A percentile compares a stretch with the other conserved stretches of the same genome.
phyloP scores from a whole-genome alignment of 2,888 invertebrate genomes.

The Dryococelus australis region DNA sequence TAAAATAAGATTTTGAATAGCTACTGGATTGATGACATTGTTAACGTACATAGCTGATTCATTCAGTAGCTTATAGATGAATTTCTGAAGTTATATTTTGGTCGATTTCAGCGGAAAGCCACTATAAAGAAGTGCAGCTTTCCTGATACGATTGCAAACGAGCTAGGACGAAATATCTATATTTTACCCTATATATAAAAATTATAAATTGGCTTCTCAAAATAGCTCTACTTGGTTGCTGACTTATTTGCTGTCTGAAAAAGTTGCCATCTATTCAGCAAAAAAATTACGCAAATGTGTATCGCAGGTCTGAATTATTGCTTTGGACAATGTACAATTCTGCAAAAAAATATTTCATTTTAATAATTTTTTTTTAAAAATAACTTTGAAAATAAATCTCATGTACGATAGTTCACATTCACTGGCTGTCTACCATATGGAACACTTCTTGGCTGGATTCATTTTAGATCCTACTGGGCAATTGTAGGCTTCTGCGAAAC shows the following conservation, averaged over 20 bases:
- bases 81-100: too few relatives aligned
- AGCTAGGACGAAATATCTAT: too few relatives aligned
- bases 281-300: background rate
- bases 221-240: too few relatives aligned
- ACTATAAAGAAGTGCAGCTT: too few relatives aligned
- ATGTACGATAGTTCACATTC: slow-evolving; percentile 43
- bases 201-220: too few relatives aligned
- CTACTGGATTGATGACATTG: too few relatives aligned
- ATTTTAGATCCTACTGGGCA: slow-evolving; percentile 59
- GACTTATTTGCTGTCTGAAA: background rate
- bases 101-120: too few relatives aligned
- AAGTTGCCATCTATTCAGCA: background rate
- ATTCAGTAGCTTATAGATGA: too few relatives aligned
- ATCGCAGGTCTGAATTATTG: background rate
- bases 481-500: slow-evolving; percentile 60
- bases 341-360: background rate
- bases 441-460: slow-evolving; percentile 61
- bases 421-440: slow-evolving; percentile 57
- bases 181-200: too few relatives aligned
- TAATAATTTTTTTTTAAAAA: background rate
- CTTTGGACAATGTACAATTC: background rate
- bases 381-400: background rate
- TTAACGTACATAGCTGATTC: too few relatives aligned
- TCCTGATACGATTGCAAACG: too few relatives aligned
- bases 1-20: too few relatives aligned